Evolutionary conservation across 2,888 invertebrate species (phyloP).

Genomic region (Cosmorhoe ocellata): DNA sequence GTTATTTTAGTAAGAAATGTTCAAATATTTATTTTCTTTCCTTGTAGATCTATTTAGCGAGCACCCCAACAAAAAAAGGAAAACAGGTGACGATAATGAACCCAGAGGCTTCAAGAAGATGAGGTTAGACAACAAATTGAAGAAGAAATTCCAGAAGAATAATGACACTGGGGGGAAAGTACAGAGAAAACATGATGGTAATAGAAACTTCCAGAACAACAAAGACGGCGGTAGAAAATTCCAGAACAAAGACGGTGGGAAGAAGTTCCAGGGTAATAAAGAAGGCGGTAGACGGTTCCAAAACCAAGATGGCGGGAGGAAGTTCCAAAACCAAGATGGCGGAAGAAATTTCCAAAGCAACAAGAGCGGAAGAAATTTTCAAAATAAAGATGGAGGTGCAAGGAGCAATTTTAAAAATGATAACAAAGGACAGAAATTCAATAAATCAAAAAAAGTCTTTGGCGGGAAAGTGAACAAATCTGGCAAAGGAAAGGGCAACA

Average conservation of each 20-base stretch:
- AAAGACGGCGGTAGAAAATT: slow-evolving; percentile 31
- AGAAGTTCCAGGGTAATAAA: slow-evolving; percentile 28
- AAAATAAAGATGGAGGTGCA: slow-evolving; percentile 36
- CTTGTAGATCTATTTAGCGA: slow-evolving; percentile 65
- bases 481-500: slow-evolving; percentile 43
- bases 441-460: slow-evolving; percentile 63
- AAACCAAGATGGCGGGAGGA: slow-evolving; percentile 39
- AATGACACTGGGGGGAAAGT: slow-evolving; percentile 37
- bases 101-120: slow-evolving; percentile 73
- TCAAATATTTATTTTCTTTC: not conserved
- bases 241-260: slow-evolving; percentile 27
- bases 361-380: slow-evolving; percentile 41
- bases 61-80: slow-evolving; percentile 60
- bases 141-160: slow-evolving; percentile 63
- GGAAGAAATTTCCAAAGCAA: slow-evolving; percentile 42
- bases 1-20: not conserved
- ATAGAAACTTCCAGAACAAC: slow-evolving; percentile 21
- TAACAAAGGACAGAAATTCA: slow-evolving; percentile 25
- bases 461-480: slow-evolving; percentile 67
- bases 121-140: slow-evolving; percentile 67
- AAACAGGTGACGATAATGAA: slow-evolving; percentile 54
- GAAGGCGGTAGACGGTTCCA: slow-evolving; percentile 45
- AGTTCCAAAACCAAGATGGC: slow-evolving; percentile 38
- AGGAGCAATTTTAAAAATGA: slow-evolving; percentile 38
- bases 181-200: slow-evolving; percentile 20